Conservation (phyloP, 2,888 invertebrate species). For the Eucriotettix oculatus region DNA sequence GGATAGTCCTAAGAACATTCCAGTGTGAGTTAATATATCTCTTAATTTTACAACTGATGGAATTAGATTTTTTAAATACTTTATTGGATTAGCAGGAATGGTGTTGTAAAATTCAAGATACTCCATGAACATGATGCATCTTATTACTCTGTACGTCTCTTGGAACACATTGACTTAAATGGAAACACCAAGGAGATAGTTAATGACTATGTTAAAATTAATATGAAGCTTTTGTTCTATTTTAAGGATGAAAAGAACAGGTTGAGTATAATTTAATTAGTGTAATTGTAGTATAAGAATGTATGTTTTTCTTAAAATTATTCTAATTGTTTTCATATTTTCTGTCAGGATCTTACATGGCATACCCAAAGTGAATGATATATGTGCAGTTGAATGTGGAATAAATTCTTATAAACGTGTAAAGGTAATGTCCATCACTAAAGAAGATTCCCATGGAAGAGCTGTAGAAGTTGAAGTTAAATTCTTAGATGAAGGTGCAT, state of each 20-base stretch:
- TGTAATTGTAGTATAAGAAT: too few relatives aligned
- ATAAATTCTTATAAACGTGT: neutral
- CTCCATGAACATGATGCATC: constrained; percentile 39
- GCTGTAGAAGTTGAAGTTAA: neutral
- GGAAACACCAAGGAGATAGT: constrained; percentile 13
- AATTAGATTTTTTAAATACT: neutral
- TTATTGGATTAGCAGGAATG: constrained; percentile 21
- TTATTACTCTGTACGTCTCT: constrained; percentile 39
- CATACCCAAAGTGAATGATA: neutral
- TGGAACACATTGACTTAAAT: constrained; percentile 25
- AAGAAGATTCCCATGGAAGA: neutral
- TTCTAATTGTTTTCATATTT: neutral
- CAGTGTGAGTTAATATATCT: constrained; percentile 23
- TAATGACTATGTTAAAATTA: constrained; percentile 16
- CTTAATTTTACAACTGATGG: neutral
- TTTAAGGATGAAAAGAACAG: constrained; percentile 19
- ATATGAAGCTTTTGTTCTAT: constrained; percentile 17
- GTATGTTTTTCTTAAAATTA: too few relatives aligned
- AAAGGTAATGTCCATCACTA: neutral
- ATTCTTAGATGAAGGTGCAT: neutral
- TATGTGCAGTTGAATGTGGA: neutral
- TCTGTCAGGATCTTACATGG: neutral
- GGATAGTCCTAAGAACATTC: constrained; percentile 27
- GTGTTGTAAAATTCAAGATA: constrained; percentile 39
- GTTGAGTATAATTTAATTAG: constrained; percentile 7